Evolutionary conservation across 2,113 vertebrate genomes (phyloP).

Genomic region (Alligator sinensis): DNA sequence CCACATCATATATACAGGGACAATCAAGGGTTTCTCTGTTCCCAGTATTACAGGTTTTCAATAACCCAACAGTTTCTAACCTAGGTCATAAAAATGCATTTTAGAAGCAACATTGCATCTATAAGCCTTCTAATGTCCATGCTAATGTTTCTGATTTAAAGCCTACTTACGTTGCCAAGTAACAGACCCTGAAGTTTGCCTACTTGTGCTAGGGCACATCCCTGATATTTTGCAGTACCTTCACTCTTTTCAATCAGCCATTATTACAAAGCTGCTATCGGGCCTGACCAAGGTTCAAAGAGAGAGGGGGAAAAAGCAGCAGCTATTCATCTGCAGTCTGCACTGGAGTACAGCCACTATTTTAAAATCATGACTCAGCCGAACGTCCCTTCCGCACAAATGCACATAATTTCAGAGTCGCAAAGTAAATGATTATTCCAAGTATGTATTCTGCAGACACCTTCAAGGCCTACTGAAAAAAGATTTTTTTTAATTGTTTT

Average conservation of each 20-base stretch:
- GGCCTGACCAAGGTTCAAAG: background rate
- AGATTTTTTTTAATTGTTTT: background rate
- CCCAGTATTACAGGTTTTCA: background rate
- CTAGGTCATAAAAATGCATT: background rate
- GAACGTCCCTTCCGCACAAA: accelerated
- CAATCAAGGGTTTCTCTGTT: background rate
- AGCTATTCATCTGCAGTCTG: background rate
- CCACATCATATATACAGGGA: background rate
- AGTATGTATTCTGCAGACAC: background rate
- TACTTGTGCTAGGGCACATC: background rate
- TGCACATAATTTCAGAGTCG: background rate
- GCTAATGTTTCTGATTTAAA: background rate
- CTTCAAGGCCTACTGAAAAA: background rate
- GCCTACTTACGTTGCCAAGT: background rate
- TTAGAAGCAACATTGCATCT: background rate
- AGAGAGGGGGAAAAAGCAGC: background rate
- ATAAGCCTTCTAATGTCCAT: background rate
- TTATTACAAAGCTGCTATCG: background rate
- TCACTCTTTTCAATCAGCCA: background rate
- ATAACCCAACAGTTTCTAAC: background rate
- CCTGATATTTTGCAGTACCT: background rate
- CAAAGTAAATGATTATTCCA: background rate
- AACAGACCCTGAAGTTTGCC: background rate
- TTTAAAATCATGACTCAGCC: background rate
- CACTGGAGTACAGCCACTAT: background rate